A percentile compares a stretch with the other conserved stretches of the same genome.
phyloP scores from a whole-genome alignment of 2,113 vertebrate species.

The Macrotis lagotis region DNA sequence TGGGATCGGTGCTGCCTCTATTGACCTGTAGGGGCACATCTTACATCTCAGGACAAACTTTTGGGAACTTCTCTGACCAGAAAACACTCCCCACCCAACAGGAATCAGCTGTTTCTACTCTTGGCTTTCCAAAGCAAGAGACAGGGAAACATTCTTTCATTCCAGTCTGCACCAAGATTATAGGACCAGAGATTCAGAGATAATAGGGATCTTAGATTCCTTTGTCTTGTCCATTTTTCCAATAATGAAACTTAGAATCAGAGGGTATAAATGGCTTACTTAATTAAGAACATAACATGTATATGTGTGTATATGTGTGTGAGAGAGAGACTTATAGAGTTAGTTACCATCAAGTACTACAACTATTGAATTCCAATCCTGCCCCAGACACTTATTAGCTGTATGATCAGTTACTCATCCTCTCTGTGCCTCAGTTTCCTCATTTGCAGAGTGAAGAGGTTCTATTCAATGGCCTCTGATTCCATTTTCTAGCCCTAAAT shows the following conservation, averaged over 20 bases:
- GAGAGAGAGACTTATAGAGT: no score
- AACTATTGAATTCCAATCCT: conserved; percentile 10
- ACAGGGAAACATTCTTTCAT: not conserved
- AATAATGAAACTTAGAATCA: not conserved
- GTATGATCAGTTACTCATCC: not conserved
- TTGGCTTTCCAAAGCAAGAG: not conserved
- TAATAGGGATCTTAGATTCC: not conserved
- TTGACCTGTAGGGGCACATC: not conserved
- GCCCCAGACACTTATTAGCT: conserved; percentile 5
- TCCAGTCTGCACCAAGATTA: not conserved
- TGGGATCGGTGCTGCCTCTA: not conserved
- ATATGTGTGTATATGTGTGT: not conserved
- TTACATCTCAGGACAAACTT: not conserved
- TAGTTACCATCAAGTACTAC: not conserved
- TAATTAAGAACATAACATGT: not conserved
- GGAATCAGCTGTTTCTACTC: not conserved
- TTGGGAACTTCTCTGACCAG: not conserved
- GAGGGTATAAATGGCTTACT: not conserved
- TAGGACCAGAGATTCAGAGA: not conserved
- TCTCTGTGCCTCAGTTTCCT: not conserved
- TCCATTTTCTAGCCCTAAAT: not conserved
- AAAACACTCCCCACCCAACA: not conserved
- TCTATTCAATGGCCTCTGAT: not conserved
- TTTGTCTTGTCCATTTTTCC: not conserved
- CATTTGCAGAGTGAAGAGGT: not conserved